Base-by-base conservation (phyloP, 1,140 invertebrate genomes). In the Popillia japonica region DNA sequence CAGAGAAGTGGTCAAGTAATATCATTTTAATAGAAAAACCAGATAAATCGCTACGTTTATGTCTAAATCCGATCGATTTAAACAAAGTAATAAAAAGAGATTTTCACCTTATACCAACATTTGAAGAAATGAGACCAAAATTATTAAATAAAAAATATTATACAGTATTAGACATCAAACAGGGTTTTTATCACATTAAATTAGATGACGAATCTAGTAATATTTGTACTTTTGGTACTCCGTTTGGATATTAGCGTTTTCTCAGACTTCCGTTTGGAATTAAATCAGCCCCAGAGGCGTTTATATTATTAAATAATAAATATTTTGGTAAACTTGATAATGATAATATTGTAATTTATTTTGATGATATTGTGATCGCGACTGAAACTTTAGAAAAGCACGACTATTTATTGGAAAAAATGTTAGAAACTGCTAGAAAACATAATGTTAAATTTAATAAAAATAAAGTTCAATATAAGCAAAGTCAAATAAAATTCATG, bases 311-410 rank as follows among this genome's bases (percentile, higher is more conserved):
- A 7, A 72, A 27, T 2, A 22, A 34, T 61, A 78, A 74, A 61
- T n/a, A 75, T 41, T 83, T 85, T 59, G 55, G 55, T 7, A 59
- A 14, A n/a, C n/a, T 20, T 20, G n/a, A n/a, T n/a, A n/a, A n/a
- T n/a, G 55, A 59, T 14, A 14, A n/a, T 59, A 78, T 84, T 20
- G 23, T 22, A 48, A 73, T 83, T 1, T 83, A 84, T 80, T 83
- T 83, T 78, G 84, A 84, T 76, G 83, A 84, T 78, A 77, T 86
- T 6, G 55, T 81, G 22, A 80, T 85, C 72, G 79, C n/a, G n/a
- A n/a, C n/a, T n/a, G n/a, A n/a, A n/a, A n/a, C n/a, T n/a, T n/a
- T n/a, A n/a, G n/a, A n/a, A n/a, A n/a, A n/a, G 64, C 40, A 81
- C 23, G 22, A 78, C n/a, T 20, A n/a, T 78, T 84, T 80, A 64